These are phyloP conservation scores for Crematogaster levior DNA, from an alignment of 2,888 invertebrate species.

Conservation along the genomic window DNA sequence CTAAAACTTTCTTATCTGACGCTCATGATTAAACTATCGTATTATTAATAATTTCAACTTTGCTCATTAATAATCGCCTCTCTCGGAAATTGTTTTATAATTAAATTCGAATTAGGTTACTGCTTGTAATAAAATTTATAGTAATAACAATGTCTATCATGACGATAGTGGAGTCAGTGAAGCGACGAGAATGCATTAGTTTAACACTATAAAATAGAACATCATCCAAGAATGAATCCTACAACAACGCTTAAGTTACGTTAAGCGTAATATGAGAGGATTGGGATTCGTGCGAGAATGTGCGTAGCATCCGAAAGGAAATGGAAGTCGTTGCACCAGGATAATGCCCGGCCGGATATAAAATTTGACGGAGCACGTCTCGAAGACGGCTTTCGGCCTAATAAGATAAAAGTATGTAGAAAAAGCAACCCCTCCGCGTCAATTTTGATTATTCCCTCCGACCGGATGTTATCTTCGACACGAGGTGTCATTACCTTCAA, in stretches of 20 bases:
- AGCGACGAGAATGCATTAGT: not conserved
- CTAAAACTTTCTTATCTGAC: slow-evolving; percentile 12
- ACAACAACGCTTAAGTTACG: not conserved
- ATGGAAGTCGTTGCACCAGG: slow-evolving; percentile 51
- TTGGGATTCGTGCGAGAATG: not conserved
- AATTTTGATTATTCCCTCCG: slow-evolving; percentile 79
- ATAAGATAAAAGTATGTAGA: slow-evolving; percentile 68
- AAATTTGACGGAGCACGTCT: slow-evolving; percentile 66
- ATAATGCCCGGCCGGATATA: slow-evolving; percentile 65
- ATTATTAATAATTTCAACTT: slow-evolving; percentile 42
- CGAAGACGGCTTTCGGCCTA: slow-evolving; percentile 71
- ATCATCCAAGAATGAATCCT: not conserved
- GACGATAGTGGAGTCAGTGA: not conserved
- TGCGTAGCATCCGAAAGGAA: not conserved
- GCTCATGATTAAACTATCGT: slow-evolving; percentile 1
- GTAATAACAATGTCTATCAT: slow-evolving; percentile 21
- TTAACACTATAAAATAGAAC: not conserved
- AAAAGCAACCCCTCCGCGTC: slow-evolving; percentile 78
- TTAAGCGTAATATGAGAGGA: not conserved
- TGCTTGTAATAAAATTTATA: slow-evolving; percentile 8
- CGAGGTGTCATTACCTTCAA: slow-evolving; percentile 51
- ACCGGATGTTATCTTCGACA: slow-evolving; percentile 65
- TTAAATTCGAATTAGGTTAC: slow-evolving; percentile 21
- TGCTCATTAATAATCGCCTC: not conserved
- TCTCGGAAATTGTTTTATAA: slow-evolving; percentile 20